phyloP scores from a whole-genome alignment of 2,113 vertebrate species.

The human (Homo sapiens) region GRCh38 chr11:16029501-16030000 shows the following conservation, averaged over 20 bases:
- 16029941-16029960: constrained; percentile 87
- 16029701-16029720: background rate
- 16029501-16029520: too few species aligned
- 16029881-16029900: background rate
- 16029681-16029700: background rate
- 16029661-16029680: background rate
- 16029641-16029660: too few species aligned
- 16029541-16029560: too few species aligned
- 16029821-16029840: background rate
- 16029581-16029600: too few species aligned
- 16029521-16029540: too few species aligned
- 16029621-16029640: too few species aligned
- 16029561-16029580: too few species aligned
- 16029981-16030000: constrained; percentile 87
- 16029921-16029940: constrained; percentile 85
- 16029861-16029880: constrained; percentile 31
- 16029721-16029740: constrained; percentile 3
- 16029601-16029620: too few species aligned
- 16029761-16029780: constrained; percentile 18
- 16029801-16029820: constrained; percentile 1
- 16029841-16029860: background rate
- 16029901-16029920: background rate
- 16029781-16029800: constrained; percentile 46
- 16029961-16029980: constrained; percentile 87
- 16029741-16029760: background rate